A percentile compares a stretch with the other conserved stretches of the same genome.
Conservation (phyloP, 2,888 invertebrate genomes). For the Andrena camellia region DNA sequence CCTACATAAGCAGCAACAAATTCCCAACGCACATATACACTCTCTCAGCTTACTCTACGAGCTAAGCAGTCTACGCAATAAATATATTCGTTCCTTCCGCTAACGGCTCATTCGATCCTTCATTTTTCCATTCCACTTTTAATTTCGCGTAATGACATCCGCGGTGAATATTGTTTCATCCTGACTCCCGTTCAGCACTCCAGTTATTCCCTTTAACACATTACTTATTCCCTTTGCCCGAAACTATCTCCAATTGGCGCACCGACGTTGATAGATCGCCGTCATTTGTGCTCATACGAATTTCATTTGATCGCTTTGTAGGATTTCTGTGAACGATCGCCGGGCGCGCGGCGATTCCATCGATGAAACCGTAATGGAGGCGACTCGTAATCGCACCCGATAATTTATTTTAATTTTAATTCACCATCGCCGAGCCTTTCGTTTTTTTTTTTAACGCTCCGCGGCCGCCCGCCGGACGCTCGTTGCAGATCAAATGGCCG, state of each 20-base stretch:
- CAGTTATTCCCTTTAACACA: conserved; percentile 40
- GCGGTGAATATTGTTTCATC: conserved; percentile 10
- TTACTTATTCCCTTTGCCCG: not conserved
- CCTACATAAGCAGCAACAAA: too few species aligned
- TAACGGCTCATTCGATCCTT: not conserved
- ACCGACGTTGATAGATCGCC: conserved; percentile 43
- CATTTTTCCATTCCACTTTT: conserved; percentile 18
- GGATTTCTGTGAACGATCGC: conserved; percentile 33
- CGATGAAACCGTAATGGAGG: conserved; percentile 44
- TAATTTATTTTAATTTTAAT: conserved; percentile 46
- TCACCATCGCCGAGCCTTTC: not conserved
- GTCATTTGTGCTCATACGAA: conserved; percentile 50
- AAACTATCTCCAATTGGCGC: conserved; percentile 41
- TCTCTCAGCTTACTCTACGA: too few species aligned
- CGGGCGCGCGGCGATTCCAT: not conserved
- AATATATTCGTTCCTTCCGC: too few species aligned
- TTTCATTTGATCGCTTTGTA: conserved; percentile 51
- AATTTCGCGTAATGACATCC: conserved; percentile 7
- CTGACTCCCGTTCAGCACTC: conserved; percentile 13
- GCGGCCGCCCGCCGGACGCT: not conserved
- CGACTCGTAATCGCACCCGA: conserved; percentile 10
- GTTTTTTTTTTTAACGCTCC: not conserved
- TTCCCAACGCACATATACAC: too few species aligned
- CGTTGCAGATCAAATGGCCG: conserved; percentile 11
- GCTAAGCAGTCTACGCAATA: too few species aligned